Percentiles rank a stretch among this genome's conserved stretches.
Conservation (phyloP, 2,888 invertebrate genomes). For the Scaptomyza tumidula region DNA sequence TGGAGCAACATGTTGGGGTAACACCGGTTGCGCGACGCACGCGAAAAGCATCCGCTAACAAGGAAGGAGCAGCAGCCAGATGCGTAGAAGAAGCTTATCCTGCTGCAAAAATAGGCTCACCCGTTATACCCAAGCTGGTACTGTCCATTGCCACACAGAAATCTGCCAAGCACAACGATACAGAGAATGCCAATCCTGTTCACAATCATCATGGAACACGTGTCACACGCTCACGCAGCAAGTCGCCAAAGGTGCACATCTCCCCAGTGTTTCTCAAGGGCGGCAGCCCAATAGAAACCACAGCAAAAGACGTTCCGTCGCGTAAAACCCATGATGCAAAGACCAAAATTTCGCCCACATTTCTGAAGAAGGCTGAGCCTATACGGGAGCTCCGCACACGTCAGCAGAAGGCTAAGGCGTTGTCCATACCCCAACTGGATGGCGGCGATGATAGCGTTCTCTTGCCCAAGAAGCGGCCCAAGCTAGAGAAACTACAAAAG, state of each 20-base stretch:
- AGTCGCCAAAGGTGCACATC: constrained; percentile 77
- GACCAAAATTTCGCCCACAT: constrained; percentile 53
- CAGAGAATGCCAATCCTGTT: constrained; percentile 48
- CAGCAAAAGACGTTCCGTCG: constrained; percentile 7
- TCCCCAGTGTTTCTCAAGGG: constrained; percentile 71
- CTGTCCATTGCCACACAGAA: constrained; percentile 45
- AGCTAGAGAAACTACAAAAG: constrained; percentile 63
- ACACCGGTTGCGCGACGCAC: constrained; percentile 71
- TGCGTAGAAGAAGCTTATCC: constrained; percentile 16
- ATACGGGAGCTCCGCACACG: constrained; percentile 67
- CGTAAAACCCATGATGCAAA: constrained; percentile 10
- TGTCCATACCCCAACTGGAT: constrained; percentile 86
- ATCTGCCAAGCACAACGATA: constrained; percentile 42
- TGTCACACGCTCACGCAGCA: constrained; percentile 63
- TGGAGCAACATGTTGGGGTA: neutral
- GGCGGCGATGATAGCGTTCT: constrained; percentile 85
- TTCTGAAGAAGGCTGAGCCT: constrained; percentile 37
- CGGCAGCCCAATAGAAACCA: neutral
- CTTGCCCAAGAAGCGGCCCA: constrained; percentile 51
- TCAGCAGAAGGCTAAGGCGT: constrained; percentile 49
- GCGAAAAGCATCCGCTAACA: constrained; percentile 45
- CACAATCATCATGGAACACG: constrained; percentile 9
- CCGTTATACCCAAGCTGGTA: constrained; percentile 71
- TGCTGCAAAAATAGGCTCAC: constrained; percentile 55
- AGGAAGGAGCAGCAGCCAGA: neutral